Conservation (phyloP, 2,113 vertebrate species). For the Albula goreensis region DNA sequence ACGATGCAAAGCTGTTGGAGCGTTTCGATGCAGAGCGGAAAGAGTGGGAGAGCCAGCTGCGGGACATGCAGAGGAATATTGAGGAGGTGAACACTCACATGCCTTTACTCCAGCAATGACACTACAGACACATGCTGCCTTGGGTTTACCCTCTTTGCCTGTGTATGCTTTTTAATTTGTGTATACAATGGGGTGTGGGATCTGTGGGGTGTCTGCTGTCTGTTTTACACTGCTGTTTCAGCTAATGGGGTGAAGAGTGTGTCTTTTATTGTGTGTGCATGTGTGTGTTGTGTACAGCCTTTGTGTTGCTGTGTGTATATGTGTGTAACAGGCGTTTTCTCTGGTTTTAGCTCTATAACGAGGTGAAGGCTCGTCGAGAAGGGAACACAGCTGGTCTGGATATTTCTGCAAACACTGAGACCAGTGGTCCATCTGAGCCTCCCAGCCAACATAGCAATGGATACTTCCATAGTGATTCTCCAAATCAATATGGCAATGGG, state of each 20-base stretch:
- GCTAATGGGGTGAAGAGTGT: too few relatives aligned
- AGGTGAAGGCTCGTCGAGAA: constrained; percentile 88
- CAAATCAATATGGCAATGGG: constrained; percentile 45
- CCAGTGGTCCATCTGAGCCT: constrained; percentile 39
- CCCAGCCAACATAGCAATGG: constrained; percentile 39
- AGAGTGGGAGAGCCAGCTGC: constrained; percentile 96
- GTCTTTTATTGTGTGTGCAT: background rate
- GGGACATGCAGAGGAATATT: constrained; percentile 93
- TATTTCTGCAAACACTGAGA: constrained; percentile 48
- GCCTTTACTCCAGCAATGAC: background rate
- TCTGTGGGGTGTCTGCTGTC: background rate
- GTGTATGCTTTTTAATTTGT: background rate
- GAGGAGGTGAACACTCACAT: constrained; percentile 79
- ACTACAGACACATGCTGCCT: too few relatives aligned
- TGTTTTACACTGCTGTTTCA: too few relatives aligned
- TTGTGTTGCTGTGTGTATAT: background rate
- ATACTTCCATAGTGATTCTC: constrained; percentile 38
- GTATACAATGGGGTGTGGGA: background rate
- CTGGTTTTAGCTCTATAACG: constrained; percentile 84
- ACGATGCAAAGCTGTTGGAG: constrained; percentile 84
- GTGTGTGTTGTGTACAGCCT: background rate
- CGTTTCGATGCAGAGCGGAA: constrained; percentile 92
- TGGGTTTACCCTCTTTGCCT: background rate
- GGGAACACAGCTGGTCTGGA: constrained; percentile 61
- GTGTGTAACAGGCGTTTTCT: background rate